Percentiles rank a stretch among this genome's conserved stretches.
phyloP scores from a whole-genome alignment of 1,140 invertebrate species.

The Charaxes varanes region DNA sequence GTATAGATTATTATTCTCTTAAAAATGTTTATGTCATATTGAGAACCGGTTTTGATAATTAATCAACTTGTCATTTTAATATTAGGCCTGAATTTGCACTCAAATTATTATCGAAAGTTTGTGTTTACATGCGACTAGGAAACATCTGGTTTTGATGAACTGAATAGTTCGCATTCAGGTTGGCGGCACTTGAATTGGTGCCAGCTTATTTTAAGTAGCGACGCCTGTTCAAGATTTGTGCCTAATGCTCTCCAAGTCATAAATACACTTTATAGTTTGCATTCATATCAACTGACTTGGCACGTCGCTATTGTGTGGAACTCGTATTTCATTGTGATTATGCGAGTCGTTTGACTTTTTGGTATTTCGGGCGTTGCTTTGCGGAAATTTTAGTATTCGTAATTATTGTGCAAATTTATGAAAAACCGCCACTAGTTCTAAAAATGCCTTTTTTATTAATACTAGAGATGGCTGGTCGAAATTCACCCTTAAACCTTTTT shows the following conservation, averaged over 20 bases:
- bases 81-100: background rate
- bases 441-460: too few relatives aligned
- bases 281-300: conserved; percentile 36
- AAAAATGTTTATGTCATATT: too few relatives aligned
- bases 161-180: conserved; percentile 66
- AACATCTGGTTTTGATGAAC: conserved; percentile 69
- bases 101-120: background rate
- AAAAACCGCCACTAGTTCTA: too few relatives aligned
- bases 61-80: too few relatives aligned
- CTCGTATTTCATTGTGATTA: background rate
- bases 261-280: conserved; percentile 37
- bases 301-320: conserved; percentile 1
- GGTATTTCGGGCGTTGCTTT: too few relatives aligned
- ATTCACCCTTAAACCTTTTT: too few relatives aligned
- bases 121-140: conserved; percentile 26
- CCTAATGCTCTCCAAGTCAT: conserved; percentile 32
- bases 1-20: too few relatives aligned
- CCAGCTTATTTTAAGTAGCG: conserved; percentile 71
- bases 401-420: too few relatives aligned
- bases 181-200: conserved; percentile 66
- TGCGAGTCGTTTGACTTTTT: background rate
- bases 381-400: too few relatives aligned
- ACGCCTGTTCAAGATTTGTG: conserved; percentile 61
- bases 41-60: too few relatives aligned
- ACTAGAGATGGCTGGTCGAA: too few relatives aligned